phyloP scores from a whole-genome alignment of 2,797 vertebrate genomes.

The Sebastes vulpes region DNA sequence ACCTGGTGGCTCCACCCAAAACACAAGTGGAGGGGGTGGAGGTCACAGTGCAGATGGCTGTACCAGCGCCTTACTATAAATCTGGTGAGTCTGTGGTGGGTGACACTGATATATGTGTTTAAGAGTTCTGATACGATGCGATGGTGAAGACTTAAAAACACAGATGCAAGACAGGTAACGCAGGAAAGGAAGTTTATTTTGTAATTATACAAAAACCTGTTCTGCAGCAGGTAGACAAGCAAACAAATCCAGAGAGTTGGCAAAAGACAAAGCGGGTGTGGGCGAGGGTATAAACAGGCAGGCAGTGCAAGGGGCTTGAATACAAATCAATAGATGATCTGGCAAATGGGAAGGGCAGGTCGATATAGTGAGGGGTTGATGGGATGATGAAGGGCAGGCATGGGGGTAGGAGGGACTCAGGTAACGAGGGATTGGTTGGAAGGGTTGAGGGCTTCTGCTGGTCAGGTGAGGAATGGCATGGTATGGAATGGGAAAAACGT shows the following conservation, averaged over 20 bases:
- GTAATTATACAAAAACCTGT: not conserved
- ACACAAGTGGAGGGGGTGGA: slow-evolving; percentile 76
- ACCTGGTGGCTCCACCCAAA: slow-evolving; percentile 86
- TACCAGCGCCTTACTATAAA: slow-evolving; percentile 90
- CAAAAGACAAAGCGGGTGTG: not conserved
- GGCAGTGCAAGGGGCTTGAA: too few relatives aligned
- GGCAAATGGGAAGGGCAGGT: too few relatives aligned
- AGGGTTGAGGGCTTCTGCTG: too few relatives aligned
- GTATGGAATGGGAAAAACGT: too few relatives aligned
- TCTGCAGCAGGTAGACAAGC: not conserved
- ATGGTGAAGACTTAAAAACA: not conserved
- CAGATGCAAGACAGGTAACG: not conserved
- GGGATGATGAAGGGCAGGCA: too few relatives aligned
- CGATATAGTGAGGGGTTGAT: too few relatives aligned
- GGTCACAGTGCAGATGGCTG: slow-evolving; percentile 82
- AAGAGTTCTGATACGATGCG: not conserved
- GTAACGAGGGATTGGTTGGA: too few relatives aligned
- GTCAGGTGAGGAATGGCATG: too few relatives aligned
- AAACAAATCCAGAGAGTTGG: not conserved
- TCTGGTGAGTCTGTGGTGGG: slow-evolving; percentile 81
- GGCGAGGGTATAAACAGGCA: not conserved
- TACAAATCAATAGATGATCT: too few relatives aligned
- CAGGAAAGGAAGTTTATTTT: not conserved
- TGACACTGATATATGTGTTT: not conserved
- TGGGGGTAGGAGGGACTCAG: too few relatives aligned